Evolutionary conservation across 30 jellyfish, hydroid and myxozoan species (phyloP).

Genomic region (Clytia hemisphaerica): DNA sequence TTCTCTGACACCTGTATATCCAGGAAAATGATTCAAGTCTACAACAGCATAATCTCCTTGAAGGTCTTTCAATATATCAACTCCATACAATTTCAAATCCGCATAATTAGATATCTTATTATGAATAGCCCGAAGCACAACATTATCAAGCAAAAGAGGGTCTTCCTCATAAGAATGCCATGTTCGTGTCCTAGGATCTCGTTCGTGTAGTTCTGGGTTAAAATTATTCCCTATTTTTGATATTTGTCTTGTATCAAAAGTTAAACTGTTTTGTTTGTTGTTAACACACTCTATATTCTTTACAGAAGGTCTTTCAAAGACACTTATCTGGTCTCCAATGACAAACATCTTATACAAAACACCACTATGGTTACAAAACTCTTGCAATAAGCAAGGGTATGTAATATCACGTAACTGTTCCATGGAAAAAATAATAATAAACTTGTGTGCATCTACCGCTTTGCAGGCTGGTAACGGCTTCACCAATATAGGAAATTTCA

Average conservation of each 20-base stretch:
- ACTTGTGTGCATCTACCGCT: constrained; percentile 48
- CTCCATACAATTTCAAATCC: constrained; percentile 38
- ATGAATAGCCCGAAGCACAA: constrained; percentile 34
- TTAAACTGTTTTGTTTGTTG: constrained; percentile 8
- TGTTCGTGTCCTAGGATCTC: constrained; percentile 2
- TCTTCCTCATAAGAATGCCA: constrained; percentile 24
- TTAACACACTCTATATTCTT: constrained; percentile 36
- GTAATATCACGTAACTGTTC: constrained; percentile 21
- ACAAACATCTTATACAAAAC: constrained; percentile 43
- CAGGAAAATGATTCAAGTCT: constrained; percentile 69
- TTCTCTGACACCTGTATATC: constrained; percentile 54
- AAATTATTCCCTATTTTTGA: constrained; percentile 45
- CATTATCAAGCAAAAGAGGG: constrained; percentile 38
- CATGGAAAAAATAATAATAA: constrained; percentile 37
- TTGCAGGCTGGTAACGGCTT: constrained; percentile 51
- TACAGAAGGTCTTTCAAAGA: constrained; percentile 64
- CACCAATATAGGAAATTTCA: constrained; percentile 35
- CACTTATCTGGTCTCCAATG: constrained; percentile 33
- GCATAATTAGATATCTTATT: constrained; percentile 8
- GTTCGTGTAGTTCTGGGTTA: constrained; percentile 35
- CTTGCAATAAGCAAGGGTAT: constrained; percentile 62
- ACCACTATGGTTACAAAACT: constrained; percentile 59
- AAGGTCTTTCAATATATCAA: constrained; percentile 42
- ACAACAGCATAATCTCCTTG: constrained; percentile 54
- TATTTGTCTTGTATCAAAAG: constrained; percentile 34